These are phyloP conservation scores for Dipodomys stephensi DNA, from an alignment of 2,113 vertebrate genomes.

Conservation along the genomic window DNA sequence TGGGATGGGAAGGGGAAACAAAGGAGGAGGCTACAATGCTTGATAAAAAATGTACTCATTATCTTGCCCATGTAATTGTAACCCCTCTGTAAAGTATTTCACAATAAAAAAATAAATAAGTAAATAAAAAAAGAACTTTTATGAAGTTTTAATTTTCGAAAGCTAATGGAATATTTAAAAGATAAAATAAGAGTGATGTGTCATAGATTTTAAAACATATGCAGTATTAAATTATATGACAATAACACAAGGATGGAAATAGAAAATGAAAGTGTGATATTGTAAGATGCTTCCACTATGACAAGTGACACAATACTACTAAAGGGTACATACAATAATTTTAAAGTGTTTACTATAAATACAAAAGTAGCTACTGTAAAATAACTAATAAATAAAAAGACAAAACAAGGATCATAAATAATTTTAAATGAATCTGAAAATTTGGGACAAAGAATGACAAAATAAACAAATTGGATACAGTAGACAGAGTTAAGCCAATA, in stretches of 20 bases:
- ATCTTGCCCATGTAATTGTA: too few species aligned
- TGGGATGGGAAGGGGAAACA: too few species aligned
- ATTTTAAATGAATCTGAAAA: slow-evolving; percentile 16
- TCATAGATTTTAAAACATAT: background rate
- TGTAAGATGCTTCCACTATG: background rate
- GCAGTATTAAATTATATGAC: background rate
- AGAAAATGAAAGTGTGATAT: background rate
- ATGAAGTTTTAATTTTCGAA: slow-evolving; percentile 22
- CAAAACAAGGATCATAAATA: background rate
- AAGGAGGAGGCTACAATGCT: too few species aligned
- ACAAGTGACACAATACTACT: background rate
- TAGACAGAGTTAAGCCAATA: background rate
- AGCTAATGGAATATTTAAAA: background rate
- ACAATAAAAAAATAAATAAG: too few species aligned
- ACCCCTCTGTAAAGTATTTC: too few species aligned
- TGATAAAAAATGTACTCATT: too few species aligned
- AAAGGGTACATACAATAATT: background rate
- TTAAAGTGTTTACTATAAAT: background rate
- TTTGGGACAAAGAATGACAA: background rate
- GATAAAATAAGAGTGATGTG: background rate
- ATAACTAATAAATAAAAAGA: background rate
- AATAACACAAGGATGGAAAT: background rate
- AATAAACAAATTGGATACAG: background rate
- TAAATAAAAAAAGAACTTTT: background rate
- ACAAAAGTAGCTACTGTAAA: background rate